Evolutionary conservation across 2,888 invertebrate genomes (phyloP).

Genomic region (Pteria penguin): DNA sequence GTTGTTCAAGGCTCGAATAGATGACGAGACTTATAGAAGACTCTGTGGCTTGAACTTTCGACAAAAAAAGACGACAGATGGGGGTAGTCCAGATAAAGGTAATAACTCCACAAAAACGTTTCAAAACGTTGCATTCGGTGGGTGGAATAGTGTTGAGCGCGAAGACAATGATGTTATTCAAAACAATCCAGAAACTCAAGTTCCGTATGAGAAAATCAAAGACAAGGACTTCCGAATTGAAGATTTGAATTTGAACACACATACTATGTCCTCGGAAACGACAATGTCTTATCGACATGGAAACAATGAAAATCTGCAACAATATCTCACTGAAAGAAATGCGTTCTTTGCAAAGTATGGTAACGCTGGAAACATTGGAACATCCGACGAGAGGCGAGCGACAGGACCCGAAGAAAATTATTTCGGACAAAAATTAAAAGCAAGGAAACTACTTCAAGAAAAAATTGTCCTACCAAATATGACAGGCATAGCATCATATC

Average conservation of each 20-base stretch:
- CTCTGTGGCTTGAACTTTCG: slow-evolving; percentile 50
- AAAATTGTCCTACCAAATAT: not conserved
- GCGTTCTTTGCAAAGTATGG: slow-evolving; percentile 31
- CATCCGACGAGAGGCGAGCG: too few species aligned
- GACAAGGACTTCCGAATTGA: slow-evolving; percentile 42
- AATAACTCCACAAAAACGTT: not conserved
- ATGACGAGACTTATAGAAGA: slow-evolving; percentile 38
- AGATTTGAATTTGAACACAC: slow-evolving; percentile 32
- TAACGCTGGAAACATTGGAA: too few species aligned
- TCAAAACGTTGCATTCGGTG: not conserved
- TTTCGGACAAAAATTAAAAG: not conserved
- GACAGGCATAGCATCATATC: not conserved
- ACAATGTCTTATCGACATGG: not conserved
- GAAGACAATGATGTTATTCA: not conserved
- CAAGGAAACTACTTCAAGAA: not conserved
- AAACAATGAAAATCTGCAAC: not conserved
- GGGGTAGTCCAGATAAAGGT: not conserved
- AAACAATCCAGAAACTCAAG: slow-evolving; percentile 12
- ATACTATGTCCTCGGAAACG: not conserved
- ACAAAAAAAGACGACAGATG: not conserved
- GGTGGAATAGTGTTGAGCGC: not conserved
- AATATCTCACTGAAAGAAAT: slow-evolving; percentile 22
- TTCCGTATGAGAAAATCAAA: slow-evolving; percentile 1
- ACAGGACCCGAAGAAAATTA: not conserved
- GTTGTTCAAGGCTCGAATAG: slow-evolving; percentile 34